A percentile compares a stretch with the other conserved stretches of the same genome.
These are phyloP conservation scores for Shinisaurus crocodilurus DNA, from an alignment of 2,113 vertebrate genomes.

Conservation along the genomic window DNA sequence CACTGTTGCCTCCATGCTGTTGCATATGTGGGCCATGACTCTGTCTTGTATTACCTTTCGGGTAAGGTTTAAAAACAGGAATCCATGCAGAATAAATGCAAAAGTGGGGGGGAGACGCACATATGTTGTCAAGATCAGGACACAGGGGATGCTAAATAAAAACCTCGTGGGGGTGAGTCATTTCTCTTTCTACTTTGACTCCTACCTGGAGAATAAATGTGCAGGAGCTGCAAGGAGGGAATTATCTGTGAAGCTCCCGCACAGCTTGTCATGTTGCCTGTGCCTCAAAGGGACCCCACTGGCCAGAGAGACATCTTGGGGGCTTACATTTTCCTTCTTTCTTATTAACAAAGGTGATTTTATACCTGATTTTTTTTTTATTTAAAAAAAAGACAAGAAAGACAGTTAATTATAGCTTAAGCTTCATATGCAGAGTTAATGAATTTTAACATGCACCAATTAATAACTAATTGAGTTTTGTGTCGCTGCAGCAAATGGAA, in stretches of 20 bases:
- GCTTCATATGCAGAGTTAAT: conserved; percentile 84
- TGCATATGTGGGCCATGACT: background rate
- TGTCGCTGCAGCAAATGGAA: conserved; percentile 60
- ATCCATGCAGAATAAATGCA: conserved; percentile 13
- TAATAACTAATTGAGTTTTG: conserved; percentile 89
- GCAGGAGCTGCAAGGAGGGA: background rate
- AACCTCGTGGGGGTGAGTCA: background rate
- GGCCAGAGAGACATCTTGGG: background rate
- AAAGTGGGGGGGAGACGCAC: background rate
- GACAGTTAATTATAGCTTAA: conserved; percentile 87
- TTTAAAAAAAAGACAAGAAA: conserved; percentile 77
- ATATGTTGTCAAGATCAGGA: accelerated
- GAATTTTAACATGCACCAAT: conserved; percentile 88
- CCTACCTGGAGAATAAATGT: accelerated
- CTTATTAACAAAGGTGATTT: conserved; percentile 68
- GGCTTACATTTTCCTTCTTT: conserved; percentile 27
- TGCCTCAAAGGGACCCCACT: background rate
- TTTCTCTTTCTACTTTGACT: background rate
- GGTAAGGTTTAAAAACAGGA: background rate
- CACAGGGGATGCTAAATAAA: accelerated
- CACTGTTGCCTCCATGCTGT: background rate
- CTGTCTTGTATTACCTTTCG: conserved; percentile 35
- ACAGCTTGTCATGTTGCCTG: background rate
- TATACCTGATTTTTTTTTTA: conserved; percentile 76
- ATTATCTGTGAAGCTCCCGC: accelerated